Evolutionary conservation across 2,113 vertebrate genomes (phyloP).

Genomic region (Sebastes fasciatus): DNA sequence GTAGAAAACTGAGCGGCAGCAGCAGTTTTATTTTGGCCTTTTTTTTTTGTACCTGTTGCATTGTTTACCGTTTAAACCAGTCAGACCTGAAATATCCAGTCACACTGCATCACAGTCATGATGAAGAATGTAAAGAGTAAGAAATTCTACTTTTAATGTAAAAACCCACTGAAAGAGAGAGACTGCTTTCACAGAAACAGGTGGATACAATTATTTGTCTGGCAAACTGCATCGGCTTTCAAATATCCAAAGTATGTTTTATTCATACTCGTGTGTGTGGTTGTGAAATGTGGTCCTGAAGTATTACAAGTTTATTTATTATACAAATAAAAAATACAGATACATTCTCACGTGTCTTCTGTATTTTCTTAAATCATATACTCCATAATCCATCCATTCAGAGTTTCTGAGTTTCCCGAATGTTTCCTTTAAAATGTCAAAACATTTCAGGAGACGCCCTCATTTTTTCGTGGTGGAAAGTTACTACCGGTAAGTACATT

Average conservation of each 20-base stretch:
- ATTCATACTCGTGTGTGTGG: constrained; percentile 70
- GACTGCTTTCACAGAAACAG: background rate
- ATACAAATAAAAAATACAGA: constrained; percentile 75
- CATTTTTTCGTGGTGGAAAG: background rate
- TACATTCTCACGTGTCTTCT: background rate
- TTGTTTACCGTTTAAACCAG: constrained; percentile 3
- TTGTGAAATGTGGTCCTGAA: constrained; percentile 79
- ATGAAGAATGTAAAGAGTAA: constrained; percentile 47
- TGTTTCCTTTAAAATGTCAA: background rate
- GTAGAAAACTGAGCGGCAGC: constrained; percentile 1
- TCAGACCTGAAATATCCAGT: background rate
- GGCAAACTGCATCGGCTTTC: constrained; percentile 15
- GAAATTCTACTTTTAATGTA: constrained; percentile 29
- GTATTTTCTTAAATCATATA: background rate
- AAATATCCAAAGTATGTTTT: constrained; percentile 47
- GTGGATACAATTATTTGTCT: background rate
- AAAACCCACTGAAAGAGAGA: background rate
- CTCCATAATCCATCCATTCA: background rate
- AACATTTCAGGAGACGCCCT: background rate
- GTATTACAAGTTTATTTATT: constrained; percentile 83
- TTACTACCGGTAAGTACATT: background rate
- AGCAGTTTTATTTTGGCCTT: constrained; percentile 22
- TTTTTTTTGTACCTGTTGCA: constrained; percentile 15
- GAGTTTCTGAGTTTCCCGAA: too few relatives aligned
- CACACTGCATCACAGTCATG: constrained; percentile 6